These are phyloP conservation scores for Lepilemur ruficaudatus DNA, from an alignment of 2,797 vertebrate genomes.

Conservation along the genomic window DNA sequence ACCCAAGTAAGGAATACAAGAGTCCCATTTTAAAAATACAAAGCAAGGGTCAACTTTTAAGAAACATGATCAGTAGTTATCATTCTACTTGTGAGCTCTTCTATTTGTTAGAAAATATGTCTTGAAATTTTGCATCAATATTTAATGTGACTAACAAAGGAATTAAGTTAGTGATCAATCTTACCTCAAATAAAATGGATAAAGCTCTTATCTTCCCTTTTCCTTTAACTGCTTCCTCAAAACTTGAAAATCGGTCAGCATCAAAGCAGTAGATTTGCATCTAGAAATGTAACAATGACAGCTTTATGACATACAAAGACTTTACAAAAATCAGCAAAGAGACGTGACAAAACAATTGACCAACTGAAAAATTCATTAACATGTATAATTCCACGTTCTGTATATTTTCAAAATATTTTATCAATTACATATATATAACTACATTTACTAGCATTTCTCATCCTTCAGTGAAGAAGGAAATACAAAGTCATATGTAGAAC, in stretches of 20 bases:
- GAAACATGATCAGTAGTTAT: not conserved
- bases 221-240: conserved; percentile 91
- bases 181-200: conserved; percentile 95
- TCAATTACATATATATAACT: not conserved
- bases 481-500: not conserved
- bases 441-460: not conserved
- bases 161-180: not conserved
- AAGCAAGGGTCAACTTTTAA: not conserved
- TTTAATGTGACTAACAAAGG: not conserved
- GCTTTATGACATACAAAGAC: not conserved
- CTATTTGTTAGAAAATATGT: not conserved
- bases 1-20: not conserved
- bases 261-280: conserved; percentile 99
- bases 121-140: not conserved
- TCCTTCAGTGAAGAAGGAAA: not conserved
- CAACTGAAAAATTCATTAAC: not conserved
- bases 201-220: conserved; percentile 94
- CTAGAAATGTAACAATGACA: conserved; percentile 83
- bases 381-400: not conserved
- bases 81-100: not conserved
- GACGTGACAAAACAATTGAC: not conserved
- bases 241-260: conserved; percentile 86
- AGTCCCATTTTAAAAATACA: not conserved
- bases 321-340: not conserved
- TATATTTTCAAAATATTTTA: conserved; percentile 8